These are phyloP conservation scores for Peromyscus californicus DNA, from an alignment of 2,113 vertebrate species.

Conservation along the genomic window DNA sequence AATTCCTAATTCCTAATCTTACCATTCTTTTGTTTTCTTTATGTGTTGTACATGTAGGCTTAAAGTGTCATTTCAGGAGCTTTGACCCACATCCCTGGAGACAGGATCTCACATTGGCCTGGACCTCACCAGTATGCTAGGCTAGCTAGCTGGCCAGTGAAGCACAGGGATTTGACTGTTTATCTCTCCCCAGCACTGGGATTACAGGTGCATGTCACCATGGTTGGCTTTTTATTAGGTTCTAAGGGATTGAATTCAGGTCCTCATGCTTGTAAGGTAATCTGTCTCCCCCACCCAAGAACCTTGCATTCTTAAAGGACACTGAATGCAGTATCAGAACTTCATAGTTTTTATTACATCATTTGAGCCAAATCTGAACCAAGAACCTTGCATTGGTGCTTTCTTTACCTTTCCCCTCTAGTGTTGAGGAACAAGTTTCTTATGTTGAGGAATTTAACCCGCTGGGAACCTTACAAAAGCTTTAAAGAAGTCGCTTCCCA, in stretches of 20 bases:
- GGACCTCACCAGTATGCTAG: not conserved
- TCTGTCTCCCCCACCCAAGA: too few species aligned
- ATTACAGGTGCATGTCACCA: not conserved
- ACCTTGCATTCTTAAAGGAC: not conserved
- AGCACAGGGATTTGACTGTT: too few species aligned
- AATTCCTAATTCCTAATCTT: not conserved
- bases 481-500: slow-evolving; percentile 23
- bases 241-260: not conserved
- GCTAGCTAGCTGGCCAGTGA: not conserved
- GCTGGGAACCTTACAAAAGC: not conserved
- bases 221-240: not conserved
- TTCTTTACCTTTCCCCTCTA: not conserved
- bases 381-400: not conserved
- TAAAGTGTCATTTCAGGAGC: not conserved
- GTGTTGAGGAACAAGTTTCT: not conserved
- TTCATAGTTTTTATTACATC: not conserved
- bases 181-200: not conserved
- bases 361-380: not conserved
- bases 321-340: not conserved
- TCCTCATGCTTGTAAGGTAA: too few species aligned
- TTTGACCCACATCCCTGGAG: not conserved
- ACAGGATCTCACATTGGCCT: not conserved
- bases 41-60: not conserved
- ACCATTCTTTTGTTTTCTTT: not conserved
- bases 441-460: not conserved